A percentile compares a stretch with the other conserved stretches of the same genome.
phyloP scores from a whole-genome alignment of 1,140 invertebrate species.

The Eumeta japonica region DNA sequence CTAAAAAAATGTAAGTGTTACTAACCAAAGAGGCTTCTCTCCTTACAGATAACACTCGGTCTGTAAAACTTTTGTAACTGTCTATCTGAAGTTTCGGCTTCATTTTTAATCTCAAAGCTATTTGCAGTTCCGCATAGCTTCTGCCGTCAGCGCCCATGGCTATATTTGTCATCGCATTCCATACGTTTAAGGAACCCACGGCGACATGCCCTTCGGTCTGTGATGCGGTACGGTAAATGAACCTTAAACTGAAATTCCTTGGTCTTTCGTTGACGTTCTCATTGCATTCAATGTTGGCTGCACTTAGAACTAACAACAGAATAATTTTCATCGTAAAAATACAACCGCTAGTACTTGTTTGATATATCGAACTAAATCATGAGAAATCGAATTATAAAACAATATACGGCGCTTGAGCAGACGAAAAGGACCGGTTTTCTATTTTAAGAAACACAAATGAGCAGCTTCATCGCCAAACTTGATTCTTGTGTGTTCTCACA shows the following conservation, averaged over 20 bases:
- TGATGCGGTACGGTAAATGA: slow-evolving; percentile 31
- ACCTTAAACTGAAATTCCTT: slow-evolving; percentile 44
- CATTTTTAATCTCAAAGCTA: slow-evolving; percentile 31
- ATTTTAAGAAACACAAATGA: too few species aligned
- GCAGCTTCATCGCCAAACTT: too few species aligned
- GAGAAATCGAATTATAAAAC: too few species aligned
- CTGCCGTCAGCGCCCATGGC: slow-evolving; percentile 31
- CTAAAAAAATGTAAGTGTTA: slow-evolving; percentile 42
- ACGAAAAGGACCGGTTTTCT: too few species aligned
- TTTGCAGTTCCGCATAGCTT: slow-evolving; percentile 22
- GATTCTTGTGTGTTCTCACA: too few species aligned
- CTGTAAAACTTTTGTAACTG: slow-evolving; percentile 33
- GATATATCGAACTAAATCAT: too few species aligned
- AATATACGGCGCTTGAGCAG: too few species aligned
- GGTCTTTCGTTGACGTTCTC: slow-evolving; percentile 34
- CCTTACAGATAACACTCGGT: slow-evolving; percentile 21
- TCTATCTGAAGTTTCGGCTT: slow-evolving; percentile 20
- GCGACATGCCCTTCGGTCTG: slow-evolving; percentile 38
- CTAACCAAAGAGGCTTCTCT: slow-evolving; percentile 30
- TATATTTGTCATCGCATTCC: slow-evolving; percentile 38
- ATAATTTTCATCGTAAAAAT: too few species aligned
- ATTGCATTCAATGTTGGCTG: too few species aligned
- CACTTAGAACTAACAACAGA: too few species aligned
- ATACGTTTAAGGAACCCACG: slow-evolving; percentile 45
- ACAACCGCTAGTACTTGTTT: too few species aligned